Evolutionary conservation across 2,113 vertebrate species (phyloP), one percentile per base, ranked within the genome.

Genomic region (Cyphomyrus discorhynchus): DNA sequence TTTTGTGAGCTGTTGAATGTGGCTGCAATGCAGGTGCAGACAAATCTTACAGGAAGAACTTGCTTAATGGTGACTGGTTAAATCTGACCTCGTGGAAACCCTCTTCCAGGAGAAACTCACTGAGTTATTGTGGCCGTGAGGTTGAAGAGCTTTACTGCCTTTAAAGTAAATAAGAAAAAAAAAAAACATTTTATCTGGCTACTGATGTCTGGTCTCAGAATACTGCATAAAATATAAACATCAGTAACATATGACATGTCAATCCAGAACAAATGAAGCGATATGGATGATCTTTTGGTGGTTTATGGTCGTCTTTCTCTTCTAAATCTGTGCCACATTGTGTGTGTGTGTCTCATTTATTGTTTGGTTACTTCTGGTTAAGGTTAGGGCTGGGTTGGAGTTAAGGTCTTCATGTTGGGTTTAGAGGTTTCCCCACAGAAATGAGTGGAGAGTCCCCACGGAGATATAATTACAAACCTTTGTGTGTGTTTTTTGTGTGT

Each of bases 1-100:
- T 91, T 93, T 93, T 92, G 93, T 96, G 95, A 96, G 94, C 95
- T 93, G 92, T 92, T 92, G 92, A 94, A 94, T 94, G 91, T 56
- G 27, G 9, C 93, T 91, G 92, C 94, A 89, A 91, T 91, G 91
- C 93, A 92, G 93, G 91, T 92, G 91, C 90, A 88, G 89, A 94
- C 92, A 91, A 89, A 90, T 93, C 92, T 94, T 94, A 93, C 92
- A 94, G 94, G 93, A 93, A 49, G 62, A 50, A 74, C 42, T 39
- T 46, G 15, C 45, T 46, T 84, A 84, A 84, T 47, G 42, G 56
- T 8, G 21, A 84, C 82, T 84, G 45, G 82, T 24, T 84, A 84
- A 47, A 47, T 47, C 42, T 84, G 82, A 46, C 24, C 82, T 46
- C 1, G 1, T 84, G 45, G 21, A 84, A 3, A 42, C 39, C 10